Evolutionary conservation across 2,113 vertebrate genomes (phyloP).

Genomic region (Oryzias woworae): DNA sequence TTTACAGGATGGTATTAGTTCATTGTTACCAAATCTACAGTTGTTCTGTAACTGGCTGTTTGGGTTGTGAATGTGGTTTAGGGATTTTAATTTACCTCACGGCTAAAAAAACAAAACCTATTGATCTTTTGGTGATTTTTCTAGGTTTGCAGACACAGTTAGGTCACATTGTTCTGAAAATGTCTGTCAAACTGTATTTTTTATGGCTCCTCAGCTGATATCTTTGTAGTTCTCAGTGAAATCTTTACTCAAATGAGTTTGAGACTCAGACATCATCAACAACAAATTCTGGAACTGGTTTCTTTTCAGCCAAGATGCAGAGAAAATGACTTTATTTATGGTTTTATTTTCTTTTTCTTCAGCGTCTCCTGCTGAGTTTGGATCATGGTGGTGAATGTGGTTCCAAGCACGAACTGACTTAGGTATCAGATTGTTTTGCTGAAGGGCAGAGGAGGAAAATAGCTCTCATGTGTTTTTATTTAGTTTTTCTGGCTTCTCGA

Average conservation of each 20-base stretch:
- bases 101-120: too few species aligned
- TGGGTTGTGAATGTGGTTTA: too few species aligned
- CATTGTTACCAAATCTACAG: too few species aligned
- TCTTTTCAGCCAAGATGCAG: constrained; percentile 30
- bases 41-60: too few species aligned
- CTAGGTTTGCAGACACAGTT: background rate
- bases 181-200: background rate
- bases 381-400: constrained; percentile 54
- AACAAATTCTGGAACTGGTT: constrained; percentile 24
- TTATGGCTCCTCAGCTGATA: background rate
- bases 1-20: too few species aligned
- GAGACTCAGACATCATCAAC: constrained; percentile 17
- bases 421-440: constrained; percentile 34
- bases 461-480: constrained; percentile 28
- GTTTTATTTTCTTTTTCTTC: constrained; percentile 44
- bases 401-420: constrained; percentile 30
- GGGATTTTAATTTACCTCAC: too few species aligned
- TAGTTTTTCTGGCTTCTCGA: constrained; percentile 16
- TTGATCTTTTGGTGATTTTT: background rate
- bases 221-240: constrained; percentile 4
- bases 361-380: constrained; percentile 53
- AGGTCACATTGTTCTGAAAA: background rate
- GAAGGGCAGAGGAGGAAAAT: constrained; percentile 30
- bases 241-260: background rate
- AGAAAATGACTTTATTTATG: constrained; percentile 45